Evolutionary conservation across 2,797 vertebrate species (phyloP).

Genomic region (Cynopterus sphinx): DNA sequence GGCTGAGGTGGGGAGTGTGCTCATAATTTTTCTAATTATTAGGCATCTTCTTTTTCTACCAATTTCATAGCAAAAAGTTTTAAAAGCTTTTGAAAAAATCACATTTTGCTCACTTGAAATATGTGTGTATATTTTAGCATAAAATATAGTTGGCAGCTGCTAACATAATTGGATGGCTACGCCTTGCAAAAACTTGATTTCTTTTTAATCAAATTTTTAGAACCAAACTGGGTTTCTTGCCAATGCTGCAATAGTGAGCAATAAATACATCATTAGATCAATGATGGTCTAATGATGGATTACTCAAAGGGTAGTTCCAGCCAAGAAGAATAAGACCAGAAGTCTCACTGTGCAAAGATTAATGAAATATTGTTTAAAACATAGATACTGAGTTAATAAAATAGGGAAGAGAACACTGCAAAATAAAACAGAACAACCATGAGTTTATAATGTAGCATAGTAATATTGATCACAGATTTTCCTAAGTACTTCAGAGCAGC

Average conservation of each 20-base stretch:
- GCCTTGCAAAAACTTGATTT: slow-evolving; percentile 77
- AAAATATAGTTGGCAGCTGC: slow-evolving; percentile 73
- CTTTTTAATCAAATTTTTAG: slow-evolving; percentile 81
- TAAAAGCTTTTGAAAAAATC: slow-evolving; percentile 68
- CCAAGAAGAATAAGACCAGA: slow-evolving; percentile 73
- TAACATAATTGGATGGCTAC: slow-evolving; percentile 74
- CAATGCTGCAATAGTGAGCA: slow-evolving; percentile 68
- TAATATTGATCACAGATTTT: slow-evolving; percentile 66
- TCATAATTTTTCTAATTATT: slow-evolving; percentile 57
- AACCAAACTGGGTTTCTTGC: slow-evolving; percentile 74
- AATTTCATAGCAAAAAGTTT: slow-evolving; percentile 62
- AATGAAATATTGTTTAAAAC: slow-evolving; percentile 75
- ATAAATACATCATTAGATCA: slow-evolving; percentile 70
- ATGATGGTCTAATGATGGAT: slow-evolving; percentile 50
- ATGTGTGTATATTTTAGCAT: slow-evolving; percentile 70
- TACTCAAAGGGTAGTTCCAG: slow-evolving; percentile 65
- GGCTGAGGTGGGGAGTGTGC: not conserved
- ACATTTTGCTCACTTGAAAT: slow-evolving; percentile 74
- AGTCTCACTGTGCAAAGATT: slow-evolving; percentile 67
- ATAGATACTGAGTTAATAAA: slow-evolving; percentile 62
- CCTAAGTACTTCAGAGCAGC: slow-evolving; percentile 60
- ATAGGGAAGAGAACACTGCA: slow-evolving; percentile 60
- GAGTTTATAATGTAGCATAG: slow-evolving; percentile 50
- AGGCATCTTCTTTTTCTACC: slow-evolving; percentile 44
- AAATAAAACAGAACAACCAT: slow-evolving; percentile 43